Percentiles rank a stretch among this genome's conserved stretches.
Conservation (phyloP, 2,797 vertebrate species). For the Typhlichthys eigenmanni region DNA sequence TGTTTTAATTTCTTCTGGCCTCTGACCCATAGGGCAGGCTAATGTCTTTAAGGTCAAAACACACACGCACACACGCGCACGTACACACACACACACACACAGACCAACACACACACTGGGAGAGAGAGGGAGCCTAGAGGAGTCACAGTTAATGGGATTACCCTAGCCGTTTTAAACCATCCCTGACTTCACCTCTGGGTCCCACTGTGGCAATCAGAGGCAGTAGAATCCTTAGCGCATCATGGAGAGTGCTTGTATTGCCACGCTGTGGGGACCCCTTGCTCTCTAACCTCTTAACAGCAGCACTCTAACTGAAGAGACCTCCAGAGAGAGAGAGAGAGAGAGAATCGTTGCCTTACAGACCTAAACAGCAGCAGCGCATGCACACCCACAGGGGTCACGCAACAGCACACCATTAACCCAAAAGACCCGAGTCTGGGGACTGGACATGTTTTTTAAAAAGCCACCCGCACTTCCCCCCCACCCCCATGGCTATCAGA, state of each 20-base stretch:
- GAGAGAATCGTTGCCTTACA: conserved; percentile 3
- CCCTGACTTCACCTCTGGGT: conserved; percentile 73
- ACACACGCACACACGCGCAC: background rate
- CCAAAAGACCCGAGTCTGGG: conserved; percentile 53
- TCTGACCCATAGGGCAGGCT: conserved; percentile 68
- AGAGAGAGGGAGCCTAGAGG: conserved; percentile 52
- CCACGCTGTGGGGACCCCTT: conserved; percentile 69
- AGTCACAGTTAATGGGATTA: conserved; percentile 86
- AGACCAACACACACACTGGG: conserved; percentile 28
- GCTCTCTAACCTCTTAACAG: conserved; percentile 77
- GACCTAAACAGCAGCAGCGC: conserved; percentile 60
- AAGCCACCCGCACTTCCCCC: conserved; percentile 23
- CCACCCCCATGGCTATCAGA: conserved; percentile 65
- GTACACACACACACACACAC: conserved; percentile 23
- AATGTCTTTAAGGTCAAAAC: conserved; percentile 67
- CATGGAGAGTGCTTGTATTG: conserved; percentile 75
- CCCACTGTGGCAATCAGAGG: conserved; percentile 75
- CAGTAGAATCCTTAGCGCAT: conserved; percentile 68
- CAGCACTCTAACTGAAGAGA: conserved; percentile 77
- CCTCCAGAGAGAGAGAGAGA: conserved; percentile 67
- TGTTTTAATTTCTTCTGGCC: conserved; percentile 67
- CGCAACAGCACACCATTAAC: conserved; percentile 69
- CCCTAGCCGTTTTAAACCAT: conserved; percentile 71
- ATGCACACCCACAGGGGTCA: conserved; percentile 32
- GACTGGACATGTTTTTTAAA: conserved; percentile 58